Base-by-base conservation (phyloP, 2,888 invertebrate species). In the Pseudococcus viburni region DNA sequence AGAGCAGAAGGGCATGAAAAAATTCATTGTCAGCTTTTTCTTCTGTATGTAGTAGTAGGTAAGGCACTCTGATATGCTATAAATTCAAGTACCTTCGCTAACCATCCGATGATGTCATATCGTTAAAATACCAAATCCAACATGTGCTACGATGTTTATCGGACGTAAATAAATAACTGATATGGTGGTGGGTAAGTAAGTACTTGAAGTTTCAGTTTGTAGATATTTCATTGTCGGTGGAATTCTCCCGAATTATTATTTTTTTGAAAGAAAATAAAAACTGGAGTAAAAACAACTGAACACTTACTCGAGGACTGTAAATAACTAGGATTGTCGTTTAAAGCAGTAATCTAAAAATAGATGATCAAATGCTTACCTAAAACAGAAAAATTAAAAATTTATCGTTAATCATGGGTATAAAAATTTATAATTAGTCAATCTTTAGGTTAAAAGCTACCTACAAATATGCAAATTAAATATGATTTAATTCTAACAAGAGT, bases 11-110 rank as follows among this genome's bases (percentile, higher is more conserved):
- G 15, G 55, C 17, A 17, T n/a, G 51, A 51, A 64, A 59, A 64
- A 64, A 64, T 64, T 64, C 22, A 64, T 64, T 64, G 64, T 64
- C 64, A 64, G 64, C 59, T 59, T 59, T 59, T 59, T n/a, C n/a
- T 8, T 19, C 64, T n/a, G n/a, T n/a, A 51, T 15, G 11, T 51
- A 51, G 15, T 15, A 51, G 26, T 33, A 33, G 26, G 26, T 33
- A 33, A 33, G 8, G 48, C 12, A 51, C 48, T 55, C 8, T 55
- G 55, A 55, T 55, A 55, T n/a, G 64, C 42, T 42, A 42, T 42
- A 42, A 22, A 64, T 64, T 15, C 22, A 19, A 64, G 15, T 64
- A 64, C 64, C 64, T 64, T 3, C 19, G 22, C 2, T 12, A 22
- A 22, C 22, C 64, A 64, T 7, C 9, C 15, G 64, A 64, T 64